phyloP scores from a whole-genome alignment of 1,140 invertebrate genomes.

The Polyergus mexicanus region DNA sequence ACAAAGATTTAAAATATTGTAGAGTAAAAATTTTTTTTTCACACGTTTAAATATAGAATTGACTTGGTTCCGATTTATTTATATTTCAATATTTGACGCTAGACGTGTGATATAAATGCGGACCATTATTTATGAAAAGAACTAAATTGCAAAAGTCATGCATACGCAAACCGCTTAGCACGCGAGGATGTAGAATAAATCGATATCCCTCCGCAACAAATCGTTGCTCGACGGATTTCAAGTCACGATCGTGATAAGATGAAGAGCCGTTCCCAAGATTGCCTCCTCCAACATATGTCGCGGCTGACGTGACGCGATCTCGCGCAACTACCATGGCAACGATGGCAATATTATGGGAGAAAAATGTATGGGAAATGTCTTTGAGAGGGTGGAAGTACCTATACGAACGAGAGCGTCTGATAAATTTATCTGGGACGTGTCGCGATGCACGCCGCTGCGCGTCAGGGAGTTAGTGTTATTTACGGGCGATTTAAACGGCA shows the following conservation, averaged over 20 bases:
- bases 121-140: neutral
- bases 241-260: constrained; percentile 60
- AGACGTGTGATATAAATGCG: neutral
- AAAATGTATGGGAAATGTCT: constrained; percentile 45
- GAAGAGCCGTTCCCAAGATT: constrained; percentile 28
- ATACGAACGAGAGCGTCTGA: constrained; percentile 6
- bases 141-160: neutral
- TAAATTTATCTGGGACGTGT: constrained; percentile 37
- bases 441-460: neutral
- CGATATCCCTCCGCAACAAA: neutral
- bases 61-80: neutral
- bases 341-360: neutral
- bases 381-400: constrained; percentile 29
- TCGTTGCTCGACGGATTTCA: constrained; percentile 43
- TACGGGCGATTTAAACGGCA: constrained; percentile 33
- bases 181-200: constrained; percentile 40
- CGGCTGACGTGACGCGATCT: constrained; percentile 26
- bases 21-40: neutral
- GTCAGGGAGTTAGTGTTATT: constrained; percentile 17
- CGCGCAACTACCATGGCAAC: constrained; percentile 31
- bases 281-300: constrained; percentile 46
- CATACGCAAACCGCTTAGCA: neutral
- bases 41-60: neutral
- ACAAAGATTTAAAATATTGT: neutral
- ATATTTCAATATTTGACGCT: neutral